Base-by-base conservation (phyloP, 2,888 invertebrate genomes). In the Slavum lentiscoides region DNA sequence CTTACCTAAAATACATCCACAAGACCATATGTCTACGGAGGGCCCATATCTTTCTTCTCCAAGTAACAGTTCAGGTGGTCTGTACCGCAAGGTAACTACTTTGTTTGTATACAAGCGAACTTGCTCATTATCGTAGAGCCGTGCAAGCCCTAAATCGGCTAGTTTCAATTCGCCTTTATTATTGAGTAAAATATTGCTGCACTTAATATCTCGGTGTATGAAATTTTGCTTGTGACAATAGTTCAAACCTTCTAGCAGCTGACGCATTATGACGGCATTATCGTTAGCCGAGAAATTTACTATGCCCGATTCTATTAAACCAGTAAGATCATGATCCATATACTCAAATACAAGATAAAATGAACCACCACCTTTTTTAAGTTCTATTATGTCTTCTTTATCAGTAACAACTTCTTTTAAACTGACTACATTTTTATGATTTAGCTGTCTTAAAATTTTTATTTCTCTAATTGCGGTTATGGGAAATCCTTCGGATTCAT, bases 261-360 rank as follows among this genome's bases (percentile, higher is more conserved):
- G 99, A 82, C 94, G 92, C 96, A 99, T 98, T 85, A 99, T 97
- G 84, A 96, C 96, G 0, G 98, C 97, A 87, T 99, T 97, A 87
- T 98, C 96, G 77, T 93, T 91, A 87, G 97, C 96, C 83, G 93
- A 94, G 87, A 99, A 97, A 86, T 95, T 94, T 64, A 98, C 97
- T 92, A 98, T 92, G 82, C 97, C 96, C 21, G 97, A 97, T 87
- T 99, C 99, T 75, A 99, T 88, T 15, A 99, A 89, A 0, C 99
- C 99, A 96, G 99, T 98, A 84, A 99, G 88, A 88, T 99, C 99
- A 87, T 99, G 99, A 88, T 99, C 99, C 96, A 99, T 98, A 88
- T 99, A 99, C 87, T 99, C 99, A 87, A 99, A 99, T 13, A 99
- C 99, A 82, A 99, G 89, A 88, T 99, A 99, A 88, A 99, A 99